A percentile compares a stretch with the other conserved stretches of the same genome.
Evolutionary conservation across 2,888 invertebrate species (phyloP).

Genomic region (Caenorhabditis angaria): DNA sequence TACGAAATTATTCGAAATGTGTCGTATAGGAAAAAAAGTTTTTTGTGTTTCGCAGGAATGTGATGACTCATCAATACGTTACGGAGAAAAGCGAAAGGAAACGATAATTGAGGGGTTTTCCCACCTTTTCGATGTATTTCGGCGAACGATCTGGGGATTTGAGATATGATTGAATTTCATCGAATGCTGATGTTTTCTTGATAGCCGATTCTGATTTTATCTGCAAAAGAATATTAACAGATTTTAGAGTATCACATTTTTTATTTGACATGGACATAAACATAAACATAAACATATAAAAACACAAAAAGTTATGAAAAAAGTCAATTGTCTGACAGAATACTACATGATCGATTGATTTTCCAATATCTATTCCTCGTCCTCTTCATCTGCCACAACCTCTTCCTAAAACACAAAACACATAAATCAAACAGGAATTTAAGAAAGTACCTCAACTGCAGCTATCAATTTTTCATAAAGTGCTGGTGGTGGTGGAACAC

Average conservation of each 20-base stretch:
- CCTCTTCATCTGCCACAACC: conserved; percentile 47
- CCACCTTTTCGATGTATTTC: conserved; percentile 65
- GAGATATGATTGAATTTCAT: conserved; percentile 66
- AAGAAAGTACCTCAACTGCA: conserved; percentile 31
- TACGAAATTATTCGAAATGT: not conserved
- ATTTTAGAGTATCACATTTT: not conserved
- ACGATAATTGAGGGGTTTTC: not conserved
- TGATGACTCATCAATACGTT: not conserved
- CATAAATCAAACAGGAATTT: not conserved
- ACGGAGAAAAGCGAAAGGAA: not conserved
- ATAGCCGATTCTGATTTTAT: not conserved
- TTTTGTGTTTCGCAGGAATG: not conserved
- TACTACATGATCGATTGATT: conserved; percentile 33
- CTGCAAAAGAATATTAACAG: too few relatives aligned
- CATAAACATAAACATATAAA: not conserved
- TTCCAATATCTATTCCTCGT: conserved; percentile 30
- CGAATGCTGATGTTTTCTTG: conserved; percentile 38
- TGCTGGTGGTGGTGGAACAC: conserved; percentile 68
- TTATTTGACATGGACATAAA: conserved; percentile 1
- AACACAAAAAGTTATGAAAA: not conserved
- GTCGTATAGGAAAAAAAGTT: not conserved
- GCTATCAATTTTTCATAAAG: conserved; percentile 52
- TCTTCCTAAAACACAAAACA: conserved; percentile 21
- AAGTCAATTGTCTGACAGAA: conserved; percentile 33
- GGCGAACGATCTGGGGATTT: conserved; percentile 64